A percentile compares a stretch with the other conserved stretches of the same genome.
These are phyloP conservation scores for Atrichornis clamosus DNA, from an alignment of 2,113 vertebrate genomes.

Conservation along the genomic window DNA sequence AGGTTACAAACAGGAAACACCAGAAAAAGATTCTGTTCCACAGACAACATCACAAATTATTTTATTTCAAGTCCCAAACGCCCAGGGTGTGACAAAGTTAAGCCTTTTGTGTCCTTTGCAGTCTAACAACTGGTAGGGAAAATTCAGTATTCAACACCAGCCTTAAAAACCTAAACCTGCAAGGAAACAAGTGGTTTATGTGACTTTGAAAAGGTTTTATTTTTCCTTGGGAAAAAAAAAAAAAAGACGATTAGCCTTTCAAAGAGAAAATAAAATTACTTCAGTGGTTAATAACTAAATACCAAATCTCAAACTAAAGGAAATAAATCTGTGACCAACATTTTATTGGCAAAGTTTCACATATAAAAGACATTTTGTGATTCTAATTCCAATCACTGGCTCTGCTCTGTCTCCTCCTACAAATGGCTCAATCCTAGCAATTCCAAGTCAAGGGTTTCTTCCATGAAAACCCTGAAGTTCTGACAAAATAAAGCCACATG, in stretches of 20 bases:
- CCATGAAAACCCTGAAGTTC: background rate
- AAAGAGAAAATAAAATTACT: background rate
- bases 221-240: background rate
- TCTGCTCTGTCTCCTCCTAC: background rate
- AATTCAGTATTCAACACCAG: background rate
- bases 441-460: background rate
- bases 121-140: background rate
- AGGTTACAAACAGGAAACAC: background rate
- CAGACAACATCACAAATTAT: background rate
- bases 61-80: slow-evolving; percentile 19
- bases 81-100: background rate
- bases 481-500: fast-evolving
- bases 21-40: slow-evolving; percentile 7
- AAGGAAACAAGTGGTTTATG: background rate
- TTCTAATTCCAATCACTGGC: background rate
- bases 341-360: background rate
- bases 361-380: background rate
- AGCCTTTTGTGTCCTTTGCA: background rate
- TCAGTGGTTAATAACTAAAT: background rate
- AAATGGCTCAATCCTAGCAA: background rate
- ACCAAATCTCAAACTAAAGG: background rate
- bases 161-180: background rate
- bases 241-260: background rate
- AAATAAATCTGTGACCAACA: background rate
- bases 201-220: background rate